Base-by-base conservation (phyloP, 64 coral and sea anemone species). In the Exaiptasia diaphana region DNA sequence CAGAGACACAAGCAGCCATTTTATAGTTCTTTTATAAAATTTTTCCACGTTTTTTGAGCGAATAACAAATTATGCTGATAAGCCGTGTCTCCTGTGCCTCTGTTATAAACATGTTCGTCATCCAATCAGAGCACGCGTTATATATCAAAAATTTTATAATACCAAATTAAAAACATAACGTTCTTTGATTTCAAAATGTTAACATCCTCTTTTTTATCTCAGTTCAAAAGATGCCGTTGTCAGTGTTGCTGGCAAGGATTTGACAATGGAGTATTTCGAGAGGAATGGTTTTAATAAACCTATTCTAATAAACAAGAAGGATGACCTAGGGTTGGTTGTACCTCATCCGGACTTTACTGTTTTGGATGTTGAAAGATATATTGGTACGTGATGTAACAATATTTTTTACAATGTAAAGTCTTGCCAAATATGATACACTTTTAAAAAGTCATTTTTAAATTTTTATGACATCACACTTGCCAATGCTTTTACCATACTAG, bases 231-330 rank as follows among this genome's bases (percentile, higher is more conserved):
- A 73, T 14, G 9, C 38, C 29, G 29, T 73, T 17, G 27, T 73
- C 13, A 49, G 44, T 42, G 69, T 43, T 41, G 56, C 64, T 76
- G 94, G 94, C 17, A 80, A 50, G 38, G 94, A 97, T 14, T 45
- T 97, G 20, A 88, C 79, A 33, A 14, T 83, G 20, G 89, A 97
- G 1, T 88, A 78, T 38, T 80, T 97, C 32, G 89, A 83, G 81
- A 92, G 85, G 68, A 83, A 80, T 75, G 94, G 94, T 3, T 97
- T 92, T 60, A 76, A 82, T 33, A 97, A 88, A 41, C 94, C 94
- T 27, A 58, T 97, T 3, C 82, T 83, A 20, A 41, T 97, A 80
- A 74, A 91, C 12, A 83, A 83, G 38, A 97, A 91, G 41, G 94
- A 97, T 68, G 94, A 89, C 4, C 49, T 97, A 6, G 89, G 89